phyloP scores from a whole-genome alignment of 2,113 vertebrate genomes.

The Heliornis fulica region DNA sequence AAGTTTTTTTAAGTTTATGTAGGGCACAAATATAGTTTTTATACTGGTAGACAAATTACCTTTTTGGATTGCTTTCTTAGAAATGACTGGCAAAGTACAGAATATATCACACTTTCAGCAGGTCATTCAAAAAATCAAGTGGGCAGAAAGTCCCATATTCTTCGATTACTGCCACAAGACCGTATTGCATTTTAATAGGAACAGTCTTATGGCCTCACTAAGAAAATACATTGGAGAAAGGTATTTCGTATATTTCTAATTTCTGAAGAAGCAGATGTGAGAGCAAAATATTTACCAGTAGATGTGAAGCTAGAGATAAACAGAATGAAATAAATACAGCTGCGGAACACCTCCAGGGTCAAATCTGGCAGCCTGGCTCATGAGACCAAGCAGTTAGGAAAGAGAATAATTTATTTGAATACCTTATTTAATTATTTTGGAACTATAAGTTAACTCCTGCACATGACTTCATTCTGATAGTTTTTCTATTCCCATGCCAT shows the following conservation, averaged over 20 bases:
- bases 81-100: not conserved
- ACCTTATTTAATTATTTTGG: not conserved
- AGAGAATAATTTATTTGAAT: not conserved
- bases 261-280: not conserved
- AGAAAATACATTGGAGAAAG: not conserved
- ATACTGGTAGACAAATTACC: accelerated
- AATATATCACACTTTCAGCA: not conserved
- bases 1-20: not conserved
- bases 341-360: not conserved
- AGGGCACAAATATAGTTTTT: not conserved
- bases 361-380: not conserved
- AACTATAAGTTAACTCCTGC: not conserved
- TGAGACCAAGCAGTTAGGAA: not conserved
- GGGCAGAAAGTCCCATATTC: not conserved
- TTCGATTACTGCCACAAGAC: not conserved
- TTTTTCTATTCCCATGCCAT: not conserved
- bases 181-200: not conserved
- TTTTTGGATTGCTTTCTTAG: not conserved
- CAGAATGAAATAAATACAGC: not conserved
- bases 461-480: not conserved
- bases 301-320: not conserved
- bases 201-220: not conserved
- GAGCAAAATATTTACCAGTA: not conserved
- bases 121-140: not conserved
- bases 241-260: not conserved